Evolutionary conservation across 2,113 vertebrate species (phyloP).

Genomic region (Apistogramma diplotaenia): DNA sequence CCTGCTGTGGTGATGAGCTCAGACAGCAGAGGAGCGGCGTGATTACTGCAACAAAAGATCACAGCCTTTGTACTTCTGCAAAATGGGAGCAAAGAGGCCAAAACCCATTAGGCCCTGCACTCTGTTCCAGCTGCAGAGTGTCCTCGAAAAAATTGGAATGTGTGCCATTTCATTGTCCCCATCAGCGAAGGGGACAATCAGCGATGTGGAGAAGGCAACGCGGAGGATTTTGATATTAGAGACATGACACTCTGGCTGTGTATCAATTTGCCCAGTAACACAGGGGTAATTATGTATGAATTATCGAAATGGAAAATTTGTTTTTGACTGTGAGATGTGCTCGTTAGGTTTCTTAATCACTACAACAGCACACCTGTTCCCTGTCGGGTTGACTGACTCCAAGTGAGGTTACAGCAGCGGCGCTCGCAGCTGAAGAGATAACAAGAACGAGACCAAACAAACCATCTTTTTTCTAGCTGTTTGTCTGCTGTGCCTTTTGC

Average conservation of each 20-base stretch:
- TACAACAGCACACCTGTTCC: constrained; percentile 36
- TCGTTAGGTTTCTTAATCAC: constrained; percentile 42
- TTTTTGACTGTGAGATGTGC: constrained; percentile 34
- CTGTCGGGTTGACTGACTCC: constrained; percentile 9
- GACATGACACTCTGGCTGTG: background rate
- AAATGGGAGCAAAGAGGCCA: constrained; percentile 17
- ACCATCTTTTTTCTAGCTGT: background rate
- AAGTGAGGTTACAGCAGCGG: background rate
- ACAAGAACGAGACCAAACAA: background rate
- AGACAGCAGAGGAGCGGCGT: background rate
- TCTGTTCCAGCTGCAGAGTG: constrained; percentile 13
- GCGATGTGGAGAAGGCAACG: background rate
- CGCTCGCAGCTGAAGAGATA: background rate
- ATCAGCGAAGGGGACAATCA: background rate
- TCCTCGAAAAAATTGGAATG: background rate
- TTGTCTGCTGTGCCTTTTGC: background rate
- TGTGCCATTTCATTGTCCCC: constrained; percentile 18
- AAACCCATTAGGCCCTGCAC: constrained; percentile 17
- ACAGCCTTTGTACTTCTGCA: background rate
- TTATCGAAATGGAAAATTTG: constrained; percentile 46
- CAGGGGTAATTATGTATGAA: constrained; percentile 40
- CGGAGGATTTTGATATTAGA: background rate
- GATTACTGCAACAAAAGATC: constrained; percentile 7
- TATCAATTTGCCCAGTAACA: constrained; percentile 17
- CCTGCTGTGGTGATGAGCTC: background rate